phyloP scores from a whole-genome alignment of 2,113 vertebrate genomes.

The Neodon shergylaensis region DNA sequence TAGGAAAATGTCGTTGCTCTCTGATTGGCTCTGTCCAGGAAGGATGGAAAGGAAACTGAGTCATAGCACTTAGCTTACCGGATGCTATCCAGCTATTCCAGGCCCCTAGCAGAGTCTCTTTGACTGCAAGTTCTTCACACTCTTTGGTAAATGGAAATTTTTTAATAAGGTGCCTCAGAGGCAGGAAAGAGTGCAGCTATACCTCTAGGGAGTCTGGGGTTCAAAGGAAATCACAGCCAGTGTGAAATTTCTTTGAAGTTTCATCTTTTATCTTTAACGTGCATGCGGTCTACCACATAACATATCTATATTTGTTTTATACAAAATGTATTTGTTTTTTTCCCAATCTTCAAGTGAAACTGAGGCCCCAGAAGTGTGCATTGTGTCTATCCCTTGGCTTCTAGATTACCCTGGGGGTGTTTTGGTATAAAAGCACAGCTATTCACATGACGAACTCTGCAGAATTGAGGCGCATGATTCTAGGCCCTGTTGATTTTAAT shows the following conservation, averaged over 20 bases:
- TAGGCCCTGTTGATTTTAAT: constrained; percentile 52
- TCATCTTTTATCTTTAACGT: constrained; percentile 79
- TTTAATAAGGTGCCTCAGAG: constrained; percentile 60
- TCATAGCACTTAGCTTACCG: neutral
- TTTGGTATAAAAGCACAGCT: neutral
- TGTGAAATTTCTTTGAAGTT: constrained; percentile 81
- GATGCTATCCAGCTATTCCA: neutral
- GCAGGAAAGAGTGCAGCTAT: constrained; percentile 62
- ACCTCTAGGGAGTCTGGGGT: constrained; percentile 65
- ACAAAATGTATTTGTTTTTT: constrained; percentile 76
- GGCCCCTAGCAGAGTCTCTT: constrained; percentile 1
- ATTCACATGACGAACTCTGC: neutral
- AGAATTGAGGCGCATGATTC: constrained; percentile 15
- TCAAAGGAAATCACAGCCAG: constrained; percentile 75
- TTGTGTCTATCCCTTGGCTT: constrained; percentile 60
- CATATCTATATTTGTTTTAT: constrained; percentile 76
- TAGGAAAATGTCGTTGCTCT: neutral
- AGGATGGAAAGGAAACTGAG: neutral
- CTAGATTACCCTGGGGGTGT: neutral
- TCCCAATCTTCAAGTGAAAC: constrained; percentile 68
- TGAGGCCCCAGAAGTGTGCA: constrained; percentile 56
- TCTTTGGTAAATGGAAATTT: constrained; percentile 67
- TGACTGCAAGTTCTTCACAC: constrained; percentile 24
- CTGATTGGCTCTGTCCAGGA: neutral
- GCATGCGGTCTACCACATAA: constrained; percentile 55